These are phyloP conservation scores for Idris sp. DNA, from an alignment of 1,140 invertebrate genomes.

Conservation along the genomic window DNA sequence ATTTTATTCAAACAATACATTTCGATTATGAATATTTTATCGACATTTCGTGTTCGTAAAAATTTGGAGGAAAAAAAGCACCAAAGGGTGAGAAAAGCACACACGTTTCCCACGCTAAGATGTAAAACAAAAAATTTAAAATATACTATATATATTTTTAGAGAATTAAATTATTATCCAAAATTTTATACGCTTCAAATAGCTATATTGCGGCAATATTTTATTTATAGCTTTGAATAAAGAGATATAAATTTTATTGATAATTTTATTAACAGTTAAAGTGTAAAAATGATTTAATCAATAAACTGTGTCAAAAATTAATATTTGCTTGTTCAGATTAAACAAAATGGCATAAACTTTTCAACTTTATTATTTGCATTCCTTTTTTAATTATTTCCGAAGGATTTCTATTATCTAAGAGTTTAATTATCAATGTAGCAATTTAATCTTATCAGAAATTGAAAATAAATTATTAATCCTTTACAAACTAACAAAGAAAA, in stretches of 20 bases:
- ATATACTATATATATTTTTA: no score
- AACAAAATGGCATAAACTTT: conserved; percentile 19
- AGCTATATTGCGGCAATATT: no score
- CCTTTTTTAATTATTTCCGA: background rate
- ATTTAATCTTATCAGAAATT: conserved; percentile 32
- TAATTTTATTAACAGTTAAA: conserved; percentile 10
- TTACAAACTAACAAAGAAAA: conserved; percentile 14
- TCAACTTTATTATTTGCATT: conserved; percentile 17
- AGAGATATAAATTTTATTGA: no score
- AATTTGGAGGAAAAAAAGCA: no score
- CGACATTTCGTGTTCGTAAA: no score
- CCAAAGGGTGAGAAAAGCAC: no score
- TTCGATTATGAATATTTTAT: no score
- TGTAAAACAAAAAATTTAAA: no score
- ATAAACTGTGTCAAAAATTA: conserved; percentile 23
- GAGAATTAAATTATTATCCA: no score
- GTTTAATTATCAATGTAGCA: background rate
- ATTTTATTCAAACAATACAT: background rate
- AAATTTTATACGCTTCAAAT: no score
- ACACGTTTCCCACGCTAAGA: no score
- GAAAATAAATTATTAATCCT: conserved; percentile 21
- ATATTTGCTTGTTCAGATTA: conserved; percentile 13
- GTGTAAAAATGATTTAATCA: conserved; percentile 13
- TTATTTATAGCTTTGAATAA: no score
- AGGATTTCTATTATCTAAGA: conserved; percentile 9